Base-by-base conservation (phyloP, 2,797 vertebrate species). In the Enteromius paludinosus region DNA sequence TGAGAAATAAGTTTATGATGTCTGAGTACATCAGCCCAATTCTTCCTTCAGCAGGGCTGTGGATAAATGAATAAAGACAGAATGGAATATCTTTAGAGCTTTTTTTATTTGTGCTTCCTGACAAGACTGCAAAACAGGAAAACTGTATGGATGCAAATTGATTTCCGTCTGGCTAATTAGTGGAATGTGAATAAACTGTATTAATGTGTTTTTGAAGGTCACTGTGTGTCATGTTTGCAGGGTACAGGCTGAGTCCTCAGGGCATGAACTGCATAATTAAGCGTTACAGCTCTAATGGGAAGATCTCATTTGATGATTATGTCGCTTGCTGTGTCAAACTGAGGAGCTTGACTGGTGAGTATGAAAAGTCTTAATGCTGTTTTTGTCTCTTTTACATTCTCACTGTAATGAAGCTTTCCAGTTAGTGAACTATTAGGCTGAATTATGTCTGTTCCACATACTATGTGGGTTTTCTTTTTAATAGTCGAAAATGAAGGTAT, bases 301-400 rank as follows among this genome's bases (percentile, higher is more conserved):
- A 92, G 87, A 97, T 99, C 86, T 87, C 90, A 0, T 99, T 99
- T 4, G 98, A 99, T 70, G 97, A 98, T 69, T 99, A 99, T 38
- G 94, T 99, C 4, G 94, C 96, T 85, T 98, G 97, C 74, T 96
- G 95, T 1, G 92, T 99, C 47, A 96, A 95, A 91, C 94, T 99
- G 20, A 92, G 97, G 25, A 94, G 94, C 5, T 92, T 99, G 85
- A 99, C 98, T 20, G 97, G 98, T 99, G 90, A 82, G 95, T 28
- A 15, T 7, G 25, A 41, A 49, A 18, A 3, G 79, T 17, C 2
- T 4, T 30, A 18, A 20, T 7, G 0, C 18, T 30, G 52, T 72
- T 52, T 38, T 20, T 64, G 4, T 15, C 18, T 56, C 17, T 1
- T 1, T 45, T n/a, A n/a, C 8, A 4, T n/a, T 76, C 35, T 6